These are phyloP conservation scores for Peromyscus aztecus DNA, from an alignment of 2,797 vertebrate genomes.

Conservation along the genomic window DNA sequence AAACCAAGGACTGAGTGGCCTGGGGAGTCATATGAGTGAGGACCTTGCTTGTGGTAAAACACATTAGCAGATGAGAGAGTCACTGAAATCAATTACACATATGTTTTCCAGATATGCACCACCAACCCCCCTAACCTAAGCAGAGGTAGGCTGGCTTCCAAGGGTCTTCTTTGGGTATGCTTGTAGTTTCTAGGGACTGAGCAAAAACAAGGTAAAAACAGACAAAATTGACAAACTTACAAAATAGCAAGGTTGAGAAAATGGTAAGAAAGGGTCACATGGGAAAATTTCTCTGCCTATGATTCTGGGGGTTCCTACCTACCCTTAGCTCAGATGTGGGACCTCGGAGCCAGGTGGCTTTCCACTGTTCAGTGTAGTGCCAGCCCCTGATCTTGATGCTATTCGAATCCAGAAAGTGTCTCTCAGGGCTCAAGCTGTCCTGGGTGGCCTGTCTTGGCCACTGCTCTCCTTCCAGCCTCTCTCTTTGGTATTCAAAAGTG, in stretches of 20 bases:
- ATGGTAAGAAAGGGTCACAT: not conserved
- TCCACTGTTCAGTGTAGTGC: not conserved
- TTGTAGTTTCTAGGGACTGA: not conserved
- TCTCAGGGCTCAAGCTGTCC: not conserved
- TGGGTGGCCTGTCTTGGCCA: not conserved
- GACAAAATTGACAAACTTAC: not conserved
- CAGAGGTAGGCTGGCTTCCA: not conserved
- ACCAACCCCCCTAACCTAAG: not conserved
- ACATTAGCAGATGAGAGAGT: not conserved
- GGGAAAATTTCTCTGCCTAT: not conserved
- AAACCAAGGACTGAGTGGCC: not conserved
- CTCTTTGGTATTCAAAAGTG: not conserved
- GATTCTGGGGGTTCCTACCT: not conserved
- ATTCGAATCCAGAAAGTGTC: not conserved
- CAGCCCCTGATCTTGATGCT: not conserved
- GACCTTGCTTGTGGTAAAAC: not conserved
- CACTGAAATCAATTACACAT: not conserved
- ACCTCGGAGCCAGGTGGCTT: fast-evolving
- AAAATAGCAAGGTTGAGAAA: not conserved
- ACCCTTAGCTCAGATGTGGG: not conserved
- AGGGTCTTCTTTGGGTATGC: not conserved
- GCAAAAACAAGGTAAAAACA: not conserved
- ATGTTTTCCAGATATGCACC: not conserved
- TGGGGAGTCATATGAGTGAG: too few relatives aligned
- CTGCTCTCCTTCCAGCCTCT: not conserved